Evolutionary conservation across 2,113 vertebrate genomes (phyloP).

Genomic region (Ranitomeya variabilis): DNA sequence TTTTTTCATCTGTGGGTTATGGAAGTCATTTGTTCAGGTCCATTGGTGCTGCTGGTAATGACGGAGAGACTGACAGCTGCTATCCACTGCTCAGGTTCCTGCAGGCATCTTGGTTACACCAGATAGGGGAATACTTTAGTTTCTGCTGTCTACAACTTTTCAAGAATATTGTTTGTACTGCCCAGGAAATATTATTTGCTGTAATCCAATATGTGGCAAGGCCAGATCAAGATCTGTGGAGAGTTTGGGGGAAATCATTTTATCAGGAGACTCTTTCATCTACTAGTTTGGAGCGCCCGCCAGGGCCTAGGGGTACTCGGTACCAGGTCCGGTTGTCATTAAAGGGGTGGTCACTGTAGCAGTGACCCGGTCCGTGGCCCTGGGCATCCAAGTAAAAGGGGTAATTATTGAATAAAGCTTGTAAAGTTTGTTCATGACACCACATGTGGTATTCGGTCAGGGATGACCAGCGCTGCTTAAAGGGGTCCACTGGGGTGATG

Average conservation of each 20-base stretch:
- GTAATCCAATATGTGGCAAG: not conserved
- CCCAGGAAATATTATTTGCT: not conserved
- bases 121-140: not conserved
- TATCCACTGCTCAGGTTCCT: conserved; percentile 31
- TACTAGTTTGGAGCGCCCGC: too few relatives aligned
- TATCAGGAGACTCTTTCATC: not conserved
- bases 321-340: too few relatives aligned
- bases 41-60: conserved; percentile 36
- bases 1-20: conserved; percentile 9
- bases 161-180: not conserved
- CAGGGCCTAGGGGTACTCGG: too few relatives aligned
- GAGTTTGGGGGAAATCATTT: not conserved
- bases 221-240: not conserved
- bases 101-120: not conserved
- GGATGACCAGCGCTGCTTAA: too few relatives aligned
- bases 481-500: too few relatives aligned
- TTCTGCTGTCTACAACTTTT: not conserved
- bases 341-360: too few relatives aligned
- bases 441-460: too few relatives aligned
- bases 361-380: too few relatives aligned
- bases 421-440: too few relatives aligned
- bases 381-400: too few relatives aligned
- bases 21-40: conserved; percentile 51
- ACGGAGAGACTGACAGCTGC: conserved; percentile 32
- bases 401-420: too few relatives aligned